Evolutionary conservation across 1,140 invertebrate genomes (phyloP).

Genomic region (Apis florea): DNA sequence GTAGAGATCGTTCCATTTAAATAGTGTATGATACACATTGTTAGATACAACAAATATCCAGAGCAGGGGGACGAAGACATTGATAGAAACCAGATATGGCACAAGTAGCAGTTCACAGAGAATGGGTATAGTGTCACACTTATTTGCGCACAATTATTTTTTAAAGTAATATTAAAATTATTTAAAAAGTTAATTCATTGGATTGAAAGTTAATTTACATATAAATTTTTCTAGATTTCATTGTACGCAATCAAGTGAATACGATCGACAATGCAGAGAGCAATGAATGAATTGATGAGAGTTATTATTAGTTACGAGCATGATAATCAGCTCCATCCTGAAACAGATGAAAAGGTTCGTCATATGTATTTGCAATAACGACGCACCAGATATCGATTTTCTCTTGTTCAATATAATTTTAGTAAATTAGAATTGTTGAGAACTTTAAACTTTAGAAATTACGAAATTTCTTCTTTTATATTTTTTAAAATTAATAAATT

Average conservation of each 20-base stretch:
- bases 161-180: neutral
- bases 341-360: conserved; percentile 78
- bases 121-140: conserved; percentile 41
- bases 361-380: conserved; percentile 44
- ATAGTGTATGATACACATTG: conserved; percentile 48
- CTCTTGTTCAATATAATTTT: neutral
- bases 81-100: conserved; percentile 58
- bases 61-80: conserved; percentile 52
- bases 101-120: conserved; percentile 60
- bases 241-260: conserved; percentile 38
- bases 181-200: no score
- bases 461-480: neutral
- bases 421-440: neutral
- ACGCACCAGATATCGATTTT: conserved; percentile 21
- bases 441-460: no score
- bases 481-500: neutral
- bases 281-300: conserved; percentile 51
- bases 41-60: conserved; percentile 60
- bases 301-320: conserved; percentile 60
- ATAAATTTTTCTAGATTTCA: neutral
- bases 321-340: conserved; percentile 76
- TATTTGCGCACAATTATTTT: conserved; percentile 35
- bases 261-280: conserved; percentile 54
- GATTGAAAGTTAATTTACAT: no score
- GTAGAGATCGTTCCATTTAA: conserved; percentile 45